Conservation (phyloP, 2,888 invertebrate species). For the Notodonta dromedarius region DNA sequence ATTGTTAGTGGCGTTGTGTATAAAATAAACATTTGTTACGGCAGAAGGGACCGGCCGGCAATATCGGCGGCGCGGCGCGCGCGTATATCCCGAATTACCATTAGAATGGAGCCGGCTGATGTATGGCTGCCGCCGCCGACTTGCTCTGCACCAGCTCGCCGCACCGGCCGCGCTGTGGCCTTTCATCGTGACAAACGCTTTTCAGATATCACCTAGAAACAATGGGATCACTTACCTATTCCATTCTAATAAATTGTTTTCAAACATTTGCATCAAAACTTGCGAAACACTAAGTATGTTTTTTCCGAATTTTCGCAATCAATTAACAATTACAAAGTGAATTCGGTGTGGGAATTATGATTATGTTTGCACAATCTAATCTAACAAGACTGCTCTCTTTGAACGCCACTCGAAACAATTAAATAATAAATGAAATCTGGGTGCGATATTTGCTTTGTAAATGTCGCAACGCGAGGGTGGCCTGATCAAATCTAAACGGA, state of each 20-base stretch:
- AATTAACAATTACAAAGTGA: no score
- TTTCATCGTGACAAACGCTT: slow-evolving; percentile 41
- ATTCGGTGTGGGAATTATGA: no score
- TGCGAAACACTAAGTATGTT: no score
- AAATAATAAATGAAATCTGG: slow-evolving; percentile 76
- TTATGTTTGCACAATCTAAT: no score
- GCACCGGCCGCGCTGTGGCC: slow-evolving; percentile 12
- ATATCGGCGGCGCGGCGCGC: slow-evolving; percentile 61
- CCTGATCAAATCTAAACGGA: slow-evolving; percentile 78
- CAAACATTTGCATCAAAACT: no score
- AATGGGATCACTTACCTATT: slow-evolving; percentile 8
- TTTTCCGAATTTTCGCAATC: no score
- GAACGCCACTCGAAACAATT: slow-evolving; percentile 72
- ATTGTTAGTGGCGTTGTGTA: slow-evolving; percentile 84
- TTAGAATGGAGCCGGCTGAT: slow-evolving; percentile 80
- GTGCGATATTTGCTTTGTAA: slow-evolving; percentile 70
- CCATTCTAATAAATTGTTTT: not conserved
- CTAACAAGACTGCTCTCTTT: slow-evolving; percentile 48
- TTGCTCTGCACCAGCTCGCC: slow-evolving; percentile 35
- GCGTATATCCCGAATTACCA: slow-evolving; percentile 77
- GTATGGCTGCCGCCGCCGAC: slow-evolving; percentile 67
- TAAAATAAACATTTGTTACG: slow-evolving; percentile 85
- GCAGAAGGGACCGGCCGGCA: slow-evolving; percentile 71
- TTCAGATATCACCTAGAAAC: slow-evolving; percentile 27
- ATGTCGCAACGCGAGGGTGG: slow-evolving; percentile 51